Percentiles rank a stretch among this genome's conserved stretches.
These are phyloP conservation scores for Cosmia trapezina DNA, from an alignment of 2,888 invertebrate genomes.

Conservation along the genomic window DNA sequence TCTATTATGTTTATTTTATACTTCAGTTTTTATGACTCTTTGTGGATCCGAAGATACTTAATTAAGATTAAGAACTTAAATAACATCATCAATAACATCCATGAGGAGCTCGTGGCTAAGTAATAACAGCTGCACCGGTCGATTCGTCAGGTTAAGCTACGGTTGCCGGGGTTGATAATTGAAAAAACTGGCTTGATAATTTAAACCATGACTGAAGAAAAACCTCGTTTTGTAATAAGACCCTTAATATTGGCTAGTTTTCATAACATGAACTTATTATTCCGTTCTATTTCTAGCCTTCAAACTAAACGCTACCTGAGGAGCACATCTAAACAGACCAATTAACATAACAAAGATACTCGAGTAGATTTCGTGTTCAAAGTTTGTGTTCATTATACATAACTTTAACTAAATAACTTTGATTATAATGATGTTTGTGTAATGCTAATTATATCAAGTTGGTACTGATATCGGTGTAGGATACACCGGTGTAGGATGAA, in stretches of 20 bases:
- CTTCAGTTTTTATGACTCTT: not conserved
- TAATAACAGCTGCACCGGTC: too few species aligned
- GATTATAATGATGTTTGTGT: not conserved
- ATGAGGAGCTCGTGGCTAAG: too few species aligned
- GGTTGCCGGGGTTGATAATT: too few species aligned
- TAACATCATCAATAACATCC: too few species aligned
- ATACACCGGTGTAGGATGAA: too few species aligned
- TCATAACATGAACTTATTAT: not conserved
- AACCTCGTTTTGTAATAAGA: too few species aligned
- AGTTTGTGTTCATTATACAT: slow-evolving; percentile 4
- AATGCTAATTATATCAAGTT: not conserved
- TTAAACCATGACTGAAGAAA: too few species aligned
- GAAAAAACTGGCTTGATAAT: too few species aligned
- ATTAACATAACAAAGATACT: slow-evolving; percentile 33
- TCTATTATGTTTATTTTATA: not conserved
- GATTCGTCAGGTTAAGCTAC: too few species aligned
- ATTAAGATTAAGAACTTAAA: too few species aligned
- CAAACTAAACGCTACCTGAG: slow-evolving; percentile 17
- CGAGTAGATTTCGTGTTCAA: slow-evolving; percentile 10
- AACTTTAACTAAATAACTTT: slow-evolving; percentile 7
- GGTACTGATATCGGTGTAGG: not conserved
- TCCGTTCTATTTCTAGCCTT: not conserved
- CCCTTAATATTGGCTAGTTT: not conserved
- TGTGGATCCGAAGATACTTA: not conserved
- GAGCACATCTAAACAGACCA: not conserved